Evolutionary conservation across 2,888 invertebrate genomes (phyloP).

Genomic region (Brachypalpus laphriformis): DNA sequence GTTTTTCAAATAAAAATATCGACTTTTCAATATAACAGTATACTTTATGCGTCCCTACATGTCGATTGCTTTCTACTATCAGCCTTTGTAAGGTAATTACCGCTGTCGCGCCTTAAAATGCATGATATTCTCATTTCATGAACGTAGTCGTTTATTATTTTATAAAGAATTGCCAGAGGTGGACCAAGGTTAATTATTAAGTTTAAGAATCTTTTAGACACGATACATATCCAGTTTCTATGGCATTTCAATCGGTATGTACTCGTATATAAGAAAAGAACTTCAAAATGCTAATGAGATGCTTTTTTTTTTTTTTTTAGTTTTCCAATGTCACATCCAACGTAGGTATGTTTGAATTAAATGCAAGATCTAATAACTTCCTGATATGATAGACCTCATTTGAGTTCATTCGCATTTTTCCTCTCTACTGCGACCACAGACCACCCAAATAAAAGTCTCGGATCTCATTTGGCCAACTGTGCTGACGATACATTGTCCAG

Average conservation of each 20-base stretch:
- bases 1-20: too few species aligned
- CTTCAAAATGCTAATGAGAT: background rate
- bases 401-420: constrained; percentile 2
- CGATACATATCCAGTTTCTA: background rate
- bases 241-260: background rate
- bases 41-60: too few species aligned
- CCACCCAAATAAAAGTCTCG: background rate
- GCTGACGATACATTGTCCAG: background rate
- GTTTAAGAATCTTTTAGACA: background rate
- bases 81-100: too few species aligned
- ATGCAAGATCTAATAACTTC: constrained; percentile 4
- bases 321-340: background rate
- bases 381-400: background rate
- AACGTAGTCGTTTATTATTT: too few species aligned
- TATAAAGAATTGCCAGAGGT: too few species aligned
- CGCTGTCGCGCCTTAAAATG: too few species aligned
- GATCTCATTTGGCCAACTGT: background rate
- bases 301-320: background rate
- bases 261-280: too few species aligned
- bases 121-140: too few species aligned
- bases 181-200: background rate
- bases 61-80: too few species aligned
- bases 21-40: too few species aligned
- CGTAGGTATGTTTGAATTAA: background rate
- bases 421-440: background rate